Percentiles rank a stretch among this genome's conserved stretches.
phyloP scores from a whole-genome alignment of 2,888 invertebrate genomes.

The Parochlus steinenii region DNA sequence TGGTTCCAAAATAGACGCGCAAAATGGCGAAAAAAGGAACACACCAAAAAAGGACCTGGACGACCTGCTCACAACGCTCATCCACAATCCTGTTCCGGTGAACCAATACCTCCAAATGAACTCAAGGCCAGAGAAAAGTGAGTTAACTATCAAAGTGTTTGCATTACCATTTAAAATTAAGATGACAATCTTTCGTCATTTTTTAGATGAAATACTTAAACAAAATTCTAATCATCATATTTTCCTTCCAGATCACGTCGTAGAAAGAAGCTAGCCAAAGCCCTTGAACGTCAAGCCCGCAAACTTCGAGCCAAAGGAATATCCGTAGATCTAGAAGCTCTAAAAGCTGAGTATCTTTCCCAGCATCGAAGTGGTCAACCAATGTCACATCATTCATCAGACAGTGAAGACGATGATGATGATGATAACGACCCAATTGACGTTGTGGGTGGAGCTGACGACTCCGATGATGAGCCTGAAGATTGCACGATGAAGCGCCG shows the following conservation, averaged over 20 bases:
- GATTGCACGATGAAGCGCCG: slow-evolving; percentile 28
- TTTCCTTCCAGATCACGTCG: slow-evolving; percentile 49
- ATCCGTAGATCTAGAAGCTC: slow-evolving; percentile 69
- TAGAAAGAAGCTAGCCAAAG: slow-evolving; percentile 82
- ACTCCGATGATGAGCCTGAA: slow-evolving; percentile 54
- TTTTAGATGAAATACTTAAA: not conserved
- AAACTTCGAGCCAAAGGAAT: slow-evolving; percentile 85
- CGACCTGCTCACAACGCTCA: slow-evolving; percentile 97
- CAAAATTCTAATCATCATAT: slow-evolving; percentile 7
- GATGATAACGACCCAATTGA: slow-evolving; percentile 64
- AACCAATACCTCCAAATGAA: slow-evolving; percentile 88
- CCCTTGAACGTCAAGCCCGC: slow-evolving; percentile 78
- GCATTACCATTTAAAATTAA: slow-evolving; percentile 10
- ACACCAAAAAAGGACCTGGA: slow-evolving; percentile 96
- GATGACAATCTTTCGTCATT: not conserved
- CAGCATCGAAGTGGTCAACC: slow-evolving; percentile 46
- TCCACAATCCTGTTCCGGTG: slow-evolving; percentile 93
- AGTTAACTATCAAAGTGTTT: slow-evolving; percentile 17
- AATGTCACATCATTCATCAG: slow-evolving; percentile 36
- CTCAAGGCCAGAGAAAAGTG: slow-evolving; percentile 65
- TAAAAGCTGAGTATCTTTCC: slow-evolving; percentile 70
- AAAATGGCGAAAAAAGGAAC: slow-evolving; percentile 98
- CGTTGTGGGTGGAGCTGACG: slow-evolving; percentile 66
- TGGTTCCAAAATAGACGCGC: slow-evolving; percentile 99
- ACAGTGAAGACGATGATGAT: slow-evolving; percentile 41